Evolutionary conservation across 2,797 vertebrate species (phyloP).

Genomic region (Peromyscus attwateri): DNA sequence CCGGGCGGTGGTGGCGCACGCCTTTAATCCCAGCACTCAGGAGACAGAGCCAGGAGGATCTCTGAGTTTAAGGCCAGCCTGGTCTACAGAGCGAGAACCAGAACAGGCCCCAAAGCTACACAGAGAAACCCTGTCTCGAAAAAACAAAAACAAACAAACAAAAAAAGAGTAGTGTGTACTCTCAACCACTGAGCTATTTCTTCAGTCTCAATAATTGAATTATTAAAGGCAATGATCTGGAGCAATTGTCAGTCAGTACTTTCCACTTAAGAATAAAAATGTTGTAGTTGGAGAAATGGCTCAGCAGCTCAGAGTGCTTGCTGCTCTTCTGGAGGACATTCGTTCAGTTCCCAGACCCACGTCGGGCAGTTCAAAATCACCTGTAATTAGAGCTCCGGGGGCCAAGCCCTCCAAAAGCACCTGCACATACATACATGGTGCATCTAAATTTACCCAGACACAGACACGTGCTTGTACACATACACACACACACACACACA

Average conservation of each 20-base stretch:
- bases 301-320: neutral
- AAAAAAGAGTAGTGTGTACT: no score
- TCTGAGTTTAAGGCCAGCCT: no score
- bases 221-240: neutral
- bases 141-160: no score
- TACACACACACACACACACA: neutral
- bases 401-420: neutral
- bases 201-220: neutral
- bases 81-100: no score
- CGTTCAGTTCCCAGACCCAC: neutral
- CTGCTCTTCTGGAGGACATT: neutral
- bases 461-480: neutral
- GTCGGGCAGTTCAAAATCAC: neutral
- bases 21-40: no score
- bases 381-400: no score
- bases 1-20: no score
- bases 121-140: no score
- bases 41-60: no score
- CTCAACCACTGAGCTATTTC: no score
- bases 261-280: neutral
- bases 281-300: neutral
- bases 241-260: neutral
- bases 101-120: no score
- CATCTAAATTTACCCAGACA: neutral
- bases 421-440: neutral